A percentile compares a stretch with the other conserved stretches of the same genome.
Evolutionary conservation across 2,888 invertebrate species (phyloP).

Genomic region (Habroteleia sp.): DNA sequence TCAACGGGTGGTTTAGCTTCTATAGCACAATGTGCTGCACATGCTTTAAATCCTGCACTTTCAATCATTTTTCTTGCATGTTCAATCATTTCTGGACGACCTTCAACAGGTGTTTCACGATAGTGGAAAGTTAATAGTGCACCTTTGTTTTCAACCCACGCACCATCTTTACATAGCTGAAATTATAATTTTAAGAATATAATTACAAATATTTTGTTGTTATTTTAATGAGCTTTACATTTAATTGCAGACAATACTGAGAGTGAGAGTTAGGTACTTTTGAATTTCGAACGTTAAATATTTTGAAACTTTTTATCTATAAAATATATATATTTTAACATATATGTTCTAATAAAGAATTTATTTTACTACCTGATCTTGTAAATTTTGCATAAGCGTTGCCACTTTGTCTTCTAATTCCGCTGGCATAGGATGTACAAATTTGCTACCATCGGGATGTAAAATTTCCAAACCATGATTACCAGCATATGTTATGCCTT

Average conservation of each 20-base stretch:
- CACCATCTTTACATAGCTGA: conserved; percentile 91
- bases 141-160: conserved; percentile 96
- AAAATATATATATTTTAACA: background rate
- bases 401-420: conserved; percentile 91
- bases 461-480: conserved; percentile 94
- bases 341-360: no score
- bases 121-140: conserved; percentile 93
- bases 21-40: conserved; percentile 91
- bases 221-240: no score
- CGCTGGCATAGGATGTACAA: conserved; percentile 94
- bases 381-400: conserved; percentile 88
- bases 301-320: no score
- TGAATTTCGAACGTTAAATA: no score
- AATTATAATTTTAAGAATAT: no score
- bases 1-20: conserved; percentile 94
- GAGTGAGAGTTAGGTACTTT: no score
- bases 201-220: no score
- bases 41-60: conserved; percentile 89
- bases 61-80: conserved; percentile 88
- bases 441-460: conserved; percentile 94
- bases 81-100: conserved; percentile 86
- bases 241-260: no score
- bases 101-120: conserved; percentile 89
- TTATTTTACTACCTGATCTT: conserved; percentile 85
- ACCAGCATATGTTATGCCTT: conserved; percentile 94